Evolutionary conservation across 2,113 vertebrate genomes (phyloP), one percentile per base, ranked within the genome.

Genomic region (Hirundichthys speculiger): DNA sequence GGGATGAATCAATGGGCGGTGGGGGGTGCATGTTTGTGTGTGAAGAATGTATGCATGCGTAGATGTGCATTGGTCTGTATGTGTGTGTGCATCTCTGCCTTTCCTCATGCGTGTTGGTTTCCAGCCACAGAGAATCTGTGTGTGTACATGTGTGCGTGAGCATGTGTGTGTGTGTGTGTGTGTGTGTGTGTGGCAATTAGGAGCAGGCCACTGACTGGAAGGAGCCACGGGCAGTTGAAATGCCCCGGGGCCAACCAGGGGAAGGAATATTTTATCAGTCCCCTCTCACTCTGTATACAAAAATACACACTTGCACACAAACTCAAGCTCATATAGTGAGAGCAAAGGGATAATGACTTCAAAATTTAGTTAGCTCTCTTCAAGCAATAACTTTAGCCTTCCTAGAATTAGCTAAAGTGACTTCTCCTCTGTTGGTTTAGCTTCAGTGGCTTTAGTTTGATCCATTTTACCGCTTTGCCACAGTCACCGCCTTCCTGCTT

Each of bases 171-270:
- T 94, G 93, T 94, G 94, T 94, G 93, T 93, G 79, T 27, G 91
- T 91, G 93, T 93, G 93, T 85, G 94, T 87, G 88, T 92, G 94
- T 94, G 94, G 95, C 95, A 98, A 98, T 98, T 98, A 98, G 95
- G 94, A 94, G 96, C 65, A 95, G 95, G 94, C 94, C 94, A 94
- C 94, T 92, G 94, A 94, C 94, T 94, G 93, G 92, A 95, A 95
- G 85, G 85, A 95, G 95, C 95, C 94, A 95, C 94, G 92, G 94
- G 95, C 96, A 96, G 91, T 89, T 91, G 80, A 93, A 93, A 96
- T 95, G 95, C 95, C 97, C 96, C 75, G 84, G 94, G 95, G 96
- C 95, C 91, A 95, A 95, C 83, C 71, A 61, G 91, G 94, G 93
- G 85, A 89, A 85, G 85, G 64, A 86, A 87, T 92, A 93, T 71